Conservation (phyloP, 2,888 invertebrate genomes). For the Oxycera nigricornis region DNA sequence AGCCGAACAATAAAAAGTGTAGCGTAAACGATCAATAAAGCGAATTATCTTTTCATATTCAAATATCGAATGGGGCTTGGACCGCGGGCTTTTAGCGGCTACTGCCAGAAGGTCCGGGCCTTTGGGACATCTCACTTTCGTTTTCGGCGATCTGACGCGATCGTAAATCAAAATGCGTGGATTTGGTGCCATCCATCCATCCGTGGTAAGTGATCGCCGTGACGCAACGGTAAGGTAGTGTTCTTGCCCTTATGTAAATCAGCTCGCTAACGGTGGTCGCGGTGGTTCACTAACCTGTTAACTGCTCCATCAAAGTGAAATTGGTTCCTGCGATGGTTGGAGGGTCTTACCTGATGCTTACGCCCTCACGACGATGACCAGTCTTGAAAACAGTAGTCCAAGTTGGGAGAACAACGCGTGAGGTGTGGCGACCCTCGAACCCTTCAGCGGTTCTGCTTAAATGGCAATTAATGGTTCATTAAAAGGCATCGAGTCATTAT, state of each 20-base stretch:
- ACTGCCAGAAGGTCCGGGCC: background rate
- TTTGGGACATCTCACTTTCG: background rate
- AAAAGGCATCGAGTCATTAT: background rate
- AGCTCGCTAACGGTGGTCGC: background rate
- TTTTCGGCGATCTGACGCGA: background rate
- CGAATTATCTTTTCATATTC: background rate
- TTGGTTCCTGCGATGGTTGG: background rate
- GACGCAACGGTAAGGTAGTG: background rate
- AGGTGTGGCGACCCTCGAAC: background rate
- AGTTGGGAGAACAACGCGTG: background rate
- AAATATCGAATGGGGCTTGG: background rate
- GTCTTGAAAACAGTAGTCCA: background rate
- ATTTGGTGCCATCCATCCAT: background rate
- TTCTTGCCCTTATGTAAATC: background rate
- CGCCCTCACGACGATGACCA: background rate
- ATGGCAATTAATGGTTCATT: slow-evolving; percentile 4
- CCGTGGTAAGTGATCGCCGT: slow-evolving; percentile 6
- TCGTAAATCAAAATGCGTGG: background rate
- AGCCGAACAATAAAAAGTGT: slow-evolving; percentile 11
- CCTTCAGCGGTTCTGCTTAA: background rate
- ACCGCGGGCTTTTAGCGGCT: background rate
- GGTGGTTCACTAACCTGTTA: background rate
- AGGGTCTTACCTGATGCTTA: background rate
- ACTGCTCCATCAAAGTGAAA: slow-evolving; percentile 14
- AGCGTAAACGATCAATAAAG: background rate